Base-by-base conservation (phyloP, 1,140 invertebrate genomes). In the Euglossa dilemma region DNA sequence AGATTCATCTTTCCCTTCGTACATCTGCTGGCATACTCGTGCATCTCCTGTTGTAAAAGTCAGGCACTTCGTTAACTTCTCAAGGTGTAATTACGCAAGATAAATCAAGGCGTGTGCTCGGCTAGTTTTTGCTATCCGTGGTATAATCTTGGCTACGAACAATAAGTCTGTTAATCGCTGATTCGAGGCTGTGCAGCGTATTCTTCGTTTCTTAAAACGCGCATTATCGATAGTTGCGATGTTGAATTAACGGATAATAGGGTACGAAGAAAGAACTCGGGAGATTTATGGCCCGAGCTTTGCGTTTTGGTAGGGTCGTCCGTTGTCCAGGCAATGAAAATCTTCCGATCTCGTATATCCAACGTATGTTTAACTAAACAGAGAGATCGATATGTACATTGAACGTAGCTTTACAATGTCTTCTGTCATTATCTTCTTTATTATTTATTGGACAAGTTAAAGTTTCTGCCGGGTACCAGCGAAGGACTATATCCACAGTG, bases 361-460 rank as follows among this genome's bases (percentile, higher is more conserved):
- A 54, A 56, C 71, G 54, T 74, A n/a, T 43, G 20, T 23, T 56
- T 43, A 43, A 43, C 20, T 56, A 56, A 43, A 72, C 14, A 8
- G 12, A 56, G n/a, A 16, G n/a, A 74, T 74, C 71, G 71, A 74
- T 74, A 74, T 0, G 43, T 59, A 59, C 25, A 20, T n/a, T 54
- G 28, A 57, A 59, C 56, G n/a, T 74, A 43, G 14, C 71, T 56
- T 73, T 73, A 59, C 52, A 72, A 16, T 56, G 52, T 56, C 70
- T 72, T n/a, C 28, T 72, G 56, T 72, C 70, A 72, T 72, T 72
- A 72, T 72, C 70, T 36, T 72, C 28, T 72, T 72, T 72, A 72
- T 72, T 72, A 72, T 72, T 72, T 72, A 72, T 23, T 23, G 12
- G 20, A 14, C 43, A 43, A 45, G 23, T 45, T 67, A 23, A 0